A percentile compares a stretch with the other conserved stretches of the same genome.
phyloP scores from a whole-genome alignment of 2,113 vertebrate genomes.

The Gnathonemus longibarbis region DNA sequence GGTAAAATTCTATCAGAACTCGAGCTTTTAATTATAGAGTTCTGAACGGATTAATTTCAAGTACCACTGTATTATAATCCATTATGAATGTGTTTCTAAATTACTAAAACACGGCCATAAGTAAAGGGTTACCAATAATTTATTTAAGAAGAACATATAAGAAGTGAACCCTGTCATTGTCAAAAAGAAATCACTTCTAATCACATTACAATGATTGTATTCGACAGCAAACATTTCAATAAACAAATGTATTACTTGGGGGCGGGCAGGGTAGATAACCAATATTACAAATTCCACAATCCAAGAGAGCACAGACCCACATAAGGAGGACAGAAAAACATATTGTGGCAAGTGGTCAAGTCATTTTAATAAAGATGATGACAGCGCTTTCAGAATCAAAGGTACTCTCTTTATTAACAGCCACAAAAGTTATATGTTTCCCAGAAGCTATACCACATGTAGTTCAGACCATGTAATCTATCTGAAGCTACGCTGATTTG shows the following conservation, averaged over 20 bases:
- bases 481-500: background rate
- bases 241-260: background rate
- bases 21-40: no score
- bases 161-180: background rate
- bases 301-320: no score
- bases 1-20: no score
- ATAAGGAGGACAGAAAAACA: background rate
- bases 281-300: no score
- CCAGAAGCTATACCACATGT: background rate
- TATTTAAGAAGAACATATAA: background rate
- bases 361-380: background rate
- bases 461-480: background rate
- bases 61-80: no score
- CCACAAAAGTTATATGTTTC: background rate
- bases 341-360: background rate
- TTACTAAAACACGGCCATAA: no score
- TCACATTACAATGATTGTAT: no score
- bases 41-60: no score
- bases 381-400: background rate
- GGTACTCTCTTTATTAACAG: background rate
- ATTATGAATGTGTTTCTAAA: no score
- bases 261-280: background rate
- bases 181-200: background rate
- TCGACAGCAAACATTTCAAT: background rate
- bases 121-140: background rate